phyloP scores from a whole-genome alignment of 2,113 vertebrate genomes.

The Ictalurus furcatus region DNA sequence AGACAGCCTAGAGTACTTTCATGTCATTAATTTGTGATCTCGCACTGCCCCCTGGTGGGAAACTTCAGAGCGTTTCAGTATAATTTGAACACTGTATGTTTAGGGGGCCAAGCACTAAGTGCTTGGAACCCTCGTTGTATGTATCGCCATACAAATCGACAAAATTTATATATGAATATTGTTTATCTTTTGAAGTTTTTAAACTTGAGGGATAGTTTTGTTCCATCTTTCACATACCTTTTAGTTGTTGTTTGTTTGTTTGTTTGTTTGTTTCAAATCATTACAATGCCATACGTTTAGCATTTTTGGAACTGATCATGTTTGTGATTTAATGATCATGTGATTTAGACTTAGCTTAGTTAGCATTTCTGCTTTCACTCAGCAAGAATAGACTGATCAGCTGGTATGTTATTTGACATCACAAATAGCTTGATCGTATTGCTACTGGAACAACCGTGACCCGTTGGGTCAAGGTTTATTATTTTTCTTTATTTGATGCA shows the following conservation, averaged over 20 bases:
- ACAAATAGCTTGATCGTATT: neutral
- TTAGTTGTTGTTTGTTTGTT: neutral
- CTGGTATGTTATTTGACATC: neutral
- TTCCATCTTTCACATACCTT: neutral
- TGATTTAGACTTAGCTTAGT: neutral
- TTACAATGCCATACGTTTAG: neutral
- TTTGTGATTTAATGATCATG: neutral
- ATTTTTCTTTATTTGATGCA: neutral
- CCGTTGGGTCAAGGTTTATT: neutral
- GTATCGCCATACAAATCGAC: neutral
- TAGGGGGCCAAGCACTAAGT: too few relatives aligned
- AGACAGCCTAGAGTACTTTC: neutral
- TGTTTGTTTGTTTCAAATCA: neutral
- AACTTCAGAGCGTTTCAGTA: too few relatives aligned
- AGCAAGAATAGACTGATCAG: neutral
- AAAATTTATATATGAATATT: neutral
- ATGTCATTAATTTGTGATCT: neutral
- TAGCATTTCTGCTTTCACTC: neutral
- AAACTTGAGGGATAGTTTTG: neutral
- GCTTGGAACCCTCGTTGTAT: neutral
- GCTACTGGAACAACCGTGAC: too few relatives aligned
- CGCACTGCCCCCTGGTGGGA: conserved; percentile 7
- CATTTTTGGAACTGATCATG: neutral
- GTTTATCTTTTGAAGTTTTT: neutral
- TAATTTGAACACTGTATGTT: neutral